These are phyloP conservation scores for Melieria crassipennis DNA, from an alignment of 2,888 invertebrate species.

Conservation along the genomic window DNA sequence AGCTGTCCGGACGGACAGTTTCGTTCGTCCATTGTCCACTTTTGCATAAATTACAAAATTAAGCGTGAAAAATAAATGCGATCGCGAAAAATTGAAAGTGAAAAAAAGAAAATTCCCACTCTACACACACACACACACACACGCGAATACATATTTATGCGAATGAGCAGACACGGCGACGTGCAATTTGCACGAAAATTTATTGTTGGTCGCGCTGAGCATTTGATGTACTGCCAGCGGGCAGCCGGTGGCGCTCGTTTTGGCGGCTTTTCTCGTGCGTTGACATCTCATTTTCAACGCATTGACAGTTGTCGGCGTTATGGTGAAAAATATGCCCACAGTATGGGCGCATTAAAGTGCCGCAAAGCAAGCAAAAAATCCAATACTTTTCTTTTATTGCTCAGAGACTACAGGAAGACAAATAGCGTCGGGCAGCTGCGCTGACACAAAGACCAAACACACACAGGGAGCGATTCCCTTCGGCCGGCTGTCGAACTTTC, in stretches of 20 bases:
- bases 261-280: conserved; percentile 3
- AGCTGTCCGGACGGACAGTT: neutral
- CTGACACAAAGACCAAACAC: no score
- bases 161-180: neutral
- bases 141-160: no score
- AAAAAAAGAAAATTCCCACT: neutral
- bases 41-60: neutral
- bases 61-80: neutral
- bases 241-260: neutral
- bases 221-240: neutral
- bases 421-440: no score
- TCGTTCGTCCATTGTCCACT: neutral
- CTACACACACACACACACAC: no score
- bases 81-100: neutral
- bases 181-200: neutral
- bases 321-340: no score
- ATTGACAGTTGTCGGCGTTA: neutral
- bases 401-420: no score
- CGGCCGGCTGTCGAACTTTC: no score
- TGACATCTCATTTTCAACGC: neutral
- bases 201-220: neutral
- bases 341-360: no score
- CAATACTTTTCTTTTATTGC: no score
- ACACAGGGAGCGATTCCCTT: no score
- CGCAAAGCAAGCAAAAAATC: no score